These are phyloP conservation scores for Neolamprologus devosi DNA, from an alignment of 2,113 vertebrate genomes.

Conservation along the genomic window DNA sequence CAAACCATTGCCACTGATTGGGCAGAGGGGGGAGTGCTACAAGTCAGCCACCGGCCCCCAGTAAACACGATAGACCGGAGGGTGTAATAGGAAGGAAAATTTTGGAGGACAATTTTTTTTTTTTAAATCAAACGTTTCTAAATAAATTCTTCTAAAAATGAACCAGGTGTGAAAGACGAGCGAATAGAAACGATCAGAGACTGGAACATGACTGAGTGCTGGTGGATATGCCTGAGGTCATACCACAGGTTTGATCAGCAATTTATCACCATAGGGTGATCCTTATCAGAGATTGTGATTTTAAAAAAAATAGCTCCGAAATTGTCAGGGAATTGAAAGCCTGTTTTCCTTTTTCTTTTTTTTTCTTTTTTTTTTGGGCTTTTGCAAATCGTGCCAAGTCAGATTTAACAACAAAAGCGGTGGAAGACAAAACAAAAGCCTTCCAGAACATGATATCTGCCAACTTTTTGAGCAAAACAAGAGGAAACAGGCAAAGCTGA, in stretches of 20 bases:
- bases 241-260: not conserved
- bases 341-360: not conserved
- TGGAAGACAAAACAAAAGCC: not conserved
- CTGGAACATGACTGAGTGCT: not conserved
- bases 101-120: not conserved
- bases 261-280: not conserved
- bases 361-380: accelerated
- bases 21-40: constrained; percentile 1
- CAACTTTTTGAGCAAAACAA: constrained; percentile 12
- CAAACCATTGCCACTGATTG: constrained; percentile 64
- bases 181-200: not conserved
- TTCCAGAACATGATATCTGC: not conserved
- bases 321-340: not conserved
- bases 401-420: not conserved
- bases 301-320: not conserved
- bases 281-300: not conserved
- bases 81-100: not conserved
- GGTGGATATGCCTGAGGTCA: not conserved
- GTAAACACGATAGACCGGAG: not conserved
- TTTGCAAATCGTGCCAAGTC: not conserved
- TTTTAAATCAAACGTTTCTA: not conserved
- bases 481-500: constrained; percentile 23
- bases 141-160: not conserved
- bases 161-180: not conserved
- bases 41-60: constrained; percentile 15